A percentile compares a stretch with the other conserved stretches of the same genome.
These are phyloP conservation scores for Minunthozetes semirufus DNA, from an alignment of 2,888 invertebrate genomes.

Conservation along the genomic window DNA sequence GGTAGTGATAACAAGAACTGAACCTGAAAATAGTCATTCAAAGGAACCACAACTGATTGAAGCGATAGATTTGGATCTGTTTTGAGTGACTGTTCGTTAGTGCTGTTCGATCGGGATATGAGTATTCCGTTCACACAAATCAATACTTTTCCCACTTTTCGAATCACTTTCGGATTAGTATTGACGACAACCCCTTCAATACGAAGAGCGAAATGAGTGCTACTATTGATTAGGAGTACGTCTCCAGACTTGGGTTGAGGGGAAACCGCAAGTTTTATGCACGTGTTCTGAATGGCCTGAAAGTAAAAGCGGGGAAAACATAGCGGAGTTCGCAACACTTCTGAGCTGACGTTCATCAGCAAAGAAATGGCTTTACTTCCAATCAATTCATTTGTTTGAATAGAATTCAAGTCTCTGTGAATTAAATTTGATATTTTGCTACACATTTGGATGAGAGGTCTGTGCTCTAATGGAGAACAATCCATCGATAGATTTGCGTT, in stretches of 20 bases:
- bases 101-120: conserved; percentile 40
- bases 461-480: conserved; percentile 26
- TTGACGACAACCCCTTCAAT: conserved; percentile 81
- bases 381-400: neutral
- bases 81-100: neutral
- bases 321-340: conserved; percentile 59
- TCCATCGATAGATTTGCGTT: neutral
- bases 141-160: conserved; percentile 64
- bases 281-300: conserved; percentile 74
- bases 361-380: conserved; percentile 27
- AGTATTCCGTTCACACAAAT: conserved; percentile 63
- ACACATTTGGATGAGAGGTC: conserved; percentile 39
- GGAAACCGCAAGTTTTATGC: conserved; percentile 69
- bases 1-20: conserved; percentile 74
- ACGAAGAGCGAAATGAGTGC: conserved; percentile 79
- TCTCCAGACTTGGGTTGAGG: conserved; percentile 75
- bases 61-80: conserved; percentile 20
- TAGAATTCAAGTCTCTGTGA: neutral
- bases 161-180: conserved; percentile 59
- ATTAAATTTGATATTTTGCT: conserved; percentile 38
- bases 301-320: conserved; percentile 71
- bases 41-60: conserved; percentile 61
- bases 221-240: conserved; percentile 71
- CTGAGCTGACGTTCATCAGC: conserved; percentile 48
- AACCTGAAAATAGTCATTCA: conserved; percentile 87